Conservation (phyloP, 2,797 vertebrate species). For the Sparus aurata region DNA sequence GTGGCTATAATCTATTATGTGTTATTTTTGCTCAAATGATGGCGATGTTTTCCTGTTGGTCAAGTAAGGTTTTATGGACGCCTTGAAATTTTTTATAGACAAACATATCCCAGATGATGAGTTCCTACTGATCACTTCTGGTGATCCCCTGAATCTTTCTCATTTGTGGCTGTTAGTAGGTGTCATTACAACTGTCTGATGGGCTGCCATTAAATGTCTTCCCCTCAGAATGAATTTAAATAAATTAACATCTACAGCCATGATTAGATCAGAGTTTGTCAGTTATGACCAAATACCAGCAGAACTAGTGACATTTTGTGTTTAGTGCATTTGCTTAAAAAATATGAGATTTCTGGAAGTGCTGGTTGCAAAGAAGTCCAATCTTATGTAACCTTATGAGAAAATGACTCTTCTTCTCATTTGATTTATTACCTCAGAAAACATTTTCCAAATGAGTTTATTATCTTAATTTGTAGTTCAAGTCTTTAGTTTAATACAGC, state of each 20-base stretch:
- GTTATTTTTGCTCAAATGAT: not conserved
- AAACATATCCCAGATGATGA: slow-evolving; percentile 13
- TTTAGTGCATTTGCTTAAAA: no score
- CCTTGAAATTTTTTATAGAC: not conserved
- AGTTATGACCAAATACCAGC: not conserved
- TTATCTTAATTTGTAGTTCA: no score
- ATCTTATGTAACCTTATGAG: no score
- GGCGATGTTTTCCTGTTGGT: not conserved
- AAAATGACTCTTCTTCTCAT: no score
- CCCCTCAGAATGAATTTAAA: not conserved
- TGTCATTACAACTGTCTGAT: not conserved
- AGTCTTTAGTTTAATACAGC: no score
- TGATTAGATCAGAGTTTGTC: not conserved
- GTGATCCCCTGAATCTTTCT: slow-evolving; percentile 3
- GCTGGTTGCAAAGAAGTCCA: no score
- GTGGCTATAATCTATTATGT: not conserved
- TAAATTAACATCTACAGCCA: not conserved
- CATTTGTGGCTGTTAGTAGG: slow-evolving; percentile 13
- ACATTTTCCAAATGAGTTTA: no score
- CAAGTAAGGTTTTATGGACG: not conserved
- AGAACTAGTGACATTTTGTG: not conserved
- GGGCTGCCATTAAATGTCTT: not conserved
- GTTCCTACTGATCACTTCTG: not conserved
- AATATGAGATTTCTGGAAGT: no score
- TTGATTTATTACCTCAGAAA: no score